Evolutionary conservation across 2,113 vertebrate species (phyloP).

Genomic region (Hydropotes inermis): DNA sequence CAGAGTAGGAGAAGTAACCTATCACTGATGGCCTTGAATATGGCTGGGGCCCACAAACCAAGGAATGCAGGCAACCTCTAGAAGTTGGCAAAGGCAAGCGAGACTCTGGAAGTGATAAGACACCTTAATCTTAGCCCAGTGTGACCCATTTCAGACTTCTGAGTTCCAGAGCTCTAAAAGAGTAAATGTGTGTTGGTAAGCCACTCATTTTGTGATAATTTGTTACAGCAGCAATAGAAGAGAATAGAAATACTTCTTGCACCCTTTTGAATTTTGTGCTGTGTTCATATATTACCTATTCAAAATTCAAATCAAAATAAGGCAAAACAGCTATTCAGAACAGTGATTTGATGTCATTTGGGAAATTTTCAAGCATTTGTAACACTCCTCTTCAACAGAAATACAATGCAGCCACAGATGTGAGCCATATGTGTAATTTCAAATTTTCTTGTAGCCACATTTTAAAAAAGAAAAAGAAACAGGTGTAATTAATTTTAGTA

Average conservation of each 20-base stretch:
- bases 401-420: background rate
- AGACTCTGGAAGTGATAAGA: background rate
- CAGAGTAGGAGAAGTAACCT: background rate
- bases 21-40: background rate
- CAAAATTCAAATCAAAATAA: conserved; percentile 32
- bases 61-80: background rate
- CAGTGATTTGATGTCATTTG: background rate
- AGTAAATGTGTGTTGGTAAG: background rate
- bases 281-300: background rate
- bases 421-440: background rate
- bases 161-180: background rate
- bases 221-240: background rate
- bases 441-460: background rate
- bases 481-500: background rate
- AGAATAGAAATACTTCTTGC: background rate
- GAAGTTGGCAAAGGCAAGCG: background rate
- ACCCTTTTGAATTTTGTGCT: background rate
- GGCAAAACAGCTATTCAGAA: background rate
- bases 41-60: background rate
- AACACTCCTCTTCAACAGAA: background rate
- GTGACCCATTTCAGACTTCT: background rate
- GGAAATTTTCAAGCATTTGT: background rate
- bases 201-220: background rate
- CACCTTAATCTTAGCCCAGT: background rate
- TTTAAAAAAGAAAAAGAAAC: background rate